Percentiles rank a stretch among this genome's conserved stretches.
These are phyloP conservation scores for Yponomeuta plumbellus DNA, from an alignment of 2,888 invertebrate genomes.

Conservation along the genomic window DNA sequence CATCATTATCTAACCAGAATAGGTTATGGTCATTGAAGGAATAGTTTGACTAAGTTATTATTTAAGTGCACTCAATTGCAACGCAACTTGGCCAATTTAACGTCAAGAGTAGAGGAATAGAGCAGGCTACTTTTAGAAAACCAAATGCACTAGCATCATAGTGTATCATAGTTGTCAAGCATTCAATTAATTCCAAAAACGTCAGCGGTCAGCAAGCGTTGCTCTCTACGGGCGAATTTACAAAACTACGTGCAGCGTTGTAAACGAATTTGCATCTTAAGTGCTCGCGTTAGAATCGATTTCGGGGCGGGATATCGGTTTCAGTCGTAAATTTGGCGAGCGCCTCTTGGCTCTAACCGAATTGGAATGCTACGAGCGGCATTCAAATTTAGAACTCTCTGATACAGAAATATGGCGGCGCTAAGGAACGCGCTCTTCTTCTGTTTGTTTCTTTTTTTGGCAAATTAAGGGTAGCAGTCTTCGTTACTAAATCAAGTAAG, in stretches of 20 bases:
- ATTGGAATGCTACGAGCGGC: constrained; percentile 45
- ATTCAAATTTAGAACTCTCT: constrained; percentile 54
- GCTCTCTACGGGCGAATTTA: background rate
- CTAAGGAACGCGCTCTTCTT: constrained; percentile 17
- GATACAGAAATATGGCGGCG: constrained; percentile 40
- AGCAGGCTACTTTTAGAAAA: no score
- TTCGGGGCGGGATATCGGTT: constrained; percentile 9
- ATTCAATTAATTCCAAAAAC: background rate
- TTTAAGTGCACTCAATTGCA: no score
- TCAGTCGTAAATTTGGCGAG: constrained; percentile 48
- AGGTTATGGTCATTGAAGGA: no score
- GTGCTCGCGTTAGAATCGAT: background rate
- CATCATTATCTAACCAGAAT: no score
- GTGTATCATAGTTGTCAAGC: background rate
- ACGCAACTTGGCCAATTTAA: no score
- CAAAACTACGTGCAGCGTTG: background rate
- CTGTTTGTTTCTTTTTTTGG: background rate
- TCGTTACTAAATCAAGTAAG: no score
- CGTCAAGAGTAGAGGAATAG: no score
- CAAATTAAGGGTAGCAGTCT: background rate
- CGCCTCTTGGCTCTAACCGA: constrained; percentile 53
- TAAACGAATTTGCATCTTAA: background rate
- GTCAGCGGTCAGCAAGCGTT: background rate
- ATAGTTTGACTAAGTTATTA: no score
- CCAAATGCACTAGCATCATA: no score